phyloP scores from a whole-genome alignment of 2,888 invertebrate genomes.

The Ophioninae sp. region DNA sequence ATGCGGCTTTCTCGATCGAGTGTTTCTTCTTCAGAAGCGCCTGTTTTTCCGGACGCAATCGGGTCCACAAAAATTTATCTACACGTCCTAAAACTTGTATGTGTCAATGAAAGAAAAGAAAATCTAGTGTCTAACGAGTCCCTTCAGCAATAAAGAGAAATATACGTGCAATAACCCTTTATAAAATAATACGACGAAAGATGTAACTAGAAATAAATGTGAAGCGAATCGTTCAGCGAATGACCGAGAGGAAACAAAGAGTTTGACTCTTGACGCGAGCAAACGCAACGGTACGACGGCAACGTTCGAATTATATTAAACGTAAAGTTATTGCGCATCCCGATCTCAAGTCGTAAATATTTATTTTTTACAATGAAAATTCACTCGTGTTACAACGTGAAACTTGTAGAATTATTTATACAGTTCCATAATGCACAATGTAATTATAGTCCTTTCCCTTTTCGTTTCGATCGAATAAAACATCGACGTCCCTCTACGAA shows the following conservation, averaged over 20 bases:
- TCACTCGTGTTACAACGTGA: slow-evolving; percentile 11
- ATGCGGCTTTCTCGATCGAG: slow-evolving; percentile 6
- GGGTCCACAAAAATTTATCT: slow-evolving; percentile 39
- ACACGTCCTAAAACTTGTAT: slow-evolving; percentile 40
- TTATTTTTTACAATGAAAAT: slow-evolving; percentile 48
- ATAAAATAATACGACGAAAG: slow-evolving; percentile 61
- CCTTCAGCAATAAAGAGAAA: slow-evolving; percentile 75
- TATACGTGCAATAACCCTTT: slow-evolving; percentile 72
- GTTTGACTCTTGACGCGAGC: slow-evolving; percentile 15
- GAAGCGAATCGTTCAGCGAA: slow-evolving; percentile 27
- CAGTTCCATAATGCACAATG: slow-evolving; percentile 14
- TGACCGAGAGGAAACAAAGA: slow-evolving; percentile 21
- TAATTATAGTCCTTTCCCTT: background rate
- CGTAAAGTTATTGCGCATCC: slow-evolving; percentile 40
- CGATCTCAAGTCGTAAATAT: slow-evolving; percentile 29
- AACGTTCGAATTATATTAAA: slow-evolving; percentile 29
- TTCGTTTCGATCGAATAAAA: slow-evolving; percentile 15
- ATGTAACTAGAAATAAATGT: slow-evolving; percentile 18
- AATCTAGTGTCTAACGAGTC: slow-evolving; percentile 63
- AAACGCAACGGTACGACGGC: background rate
- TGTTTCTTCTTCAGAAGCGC: background rate
- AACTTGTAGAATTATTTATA: slow-evolving; percentile 41
- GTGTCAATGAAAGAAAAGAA: slow-evolving; percentile 49
- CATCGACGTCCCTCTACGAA: slow-evolving; percentile 16
- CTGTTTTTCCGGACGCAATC: slow-evolving; percentile 32